Conservation (phyloP, 2,113 vertebrate species). For the Siniperca chuatsi region DNA sequence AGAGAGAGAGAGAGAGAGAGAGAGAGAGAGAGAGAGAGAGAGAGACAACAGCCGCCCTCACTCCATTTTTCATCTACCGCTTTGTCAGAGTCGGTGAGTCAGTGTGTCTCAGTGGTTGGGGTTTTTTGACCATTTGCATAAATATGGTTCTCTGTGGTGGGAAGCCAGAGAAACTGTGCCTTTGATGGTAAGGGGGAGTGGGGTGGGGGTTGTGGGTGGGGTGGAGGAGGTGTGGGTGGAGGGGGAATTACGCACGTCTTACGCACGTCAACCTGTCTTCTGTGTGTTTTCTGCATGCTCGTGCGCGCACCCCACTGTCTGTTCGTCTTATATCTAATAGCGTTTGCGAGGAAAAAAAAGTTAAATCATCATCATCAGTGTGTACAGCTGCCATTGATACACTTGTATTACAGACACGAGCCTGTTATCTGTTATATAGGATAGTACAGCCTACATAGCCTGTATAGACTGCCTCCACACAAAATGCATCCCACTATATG, state of each 20-base stretch:
- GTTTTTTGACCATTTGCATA: slow-evolving; percentile 52
- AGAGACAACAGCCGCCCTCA: slow-evolving; percentile 32
- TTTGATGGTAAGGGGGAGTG: slow-evolving; percentile 57
- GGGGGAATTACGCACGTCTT: slow-evolving; percentile 75
- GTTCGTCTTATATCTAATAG: slow-evolving; percentile 17
- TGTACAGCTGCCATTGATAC: slow-evolving; percentile 38
- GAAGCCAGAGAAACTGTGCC: slow-evolving; percentile 59
- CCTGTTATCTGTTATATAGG: slow-evolving; percentile 14
- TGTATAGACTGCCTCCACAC: slow-evolving; percentile 45
- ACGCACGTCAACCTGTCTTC: slow-evolving; percentile 73
- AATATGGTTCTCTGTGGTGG: slow-evolving; percentile 57
- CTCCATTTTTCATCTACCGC: slow-evolving; percentile 64
- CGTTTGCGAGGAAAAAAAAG: slow-evolving; percentile 49
- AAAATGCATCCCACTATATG: slow-evolving; percentile 51
- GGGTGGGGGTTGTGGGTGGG: slow-evolving; percentile 41
- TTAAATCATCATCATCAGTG: slow-evolving; percentile 46
- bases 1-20: no score
- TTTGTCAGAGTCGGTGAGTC: slow-evolving; percentile 62
- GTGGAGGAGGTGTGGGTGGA: slow-evolving; percentile 25
- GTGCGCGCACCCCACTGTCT: slow-evolving; percentile 48
- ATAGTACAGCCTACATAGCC: slow-evolving; percentile 18
- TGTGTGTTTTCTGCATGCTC: slow-evolving; percentile 62
- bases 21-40: no score
- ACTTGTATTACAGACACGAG: slow-evolving; percentile 13
- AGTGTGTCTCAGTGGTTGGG: slow-evolving; percentile 48